phyloP scores from a whole-genome alignment of 92 coral and sea anemone genomes.

The Actinernus sp. region DNA sequence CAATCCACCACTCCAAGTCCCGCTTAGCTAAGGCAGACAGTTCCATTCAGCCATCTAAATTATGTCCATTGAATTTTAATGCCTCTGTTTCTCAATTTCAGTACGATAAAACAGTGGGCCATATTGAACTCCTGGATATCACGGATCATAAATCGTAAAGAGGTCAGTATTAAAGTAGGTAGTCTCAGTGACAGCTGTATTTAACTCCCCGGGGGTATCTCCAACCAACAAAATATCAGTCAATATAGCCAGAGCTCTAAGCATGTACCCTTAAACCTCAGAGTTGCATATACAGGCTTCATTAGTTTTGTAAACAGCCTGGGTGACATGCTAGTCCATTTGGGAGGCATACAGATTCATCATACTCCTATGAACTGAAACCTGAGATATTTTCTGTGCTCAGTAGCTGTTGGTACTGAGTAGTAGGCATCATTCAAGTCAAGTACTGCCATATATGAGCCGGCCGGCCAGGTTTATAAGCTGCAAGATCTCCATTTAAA shows the following conservation, averaged over 20 bases:
- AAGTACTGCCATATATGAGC: slow-evolving; percentile 44
- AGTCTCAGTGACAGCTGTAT: neutral
- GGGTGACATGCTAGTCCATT: slow-evolving; percentile 31
- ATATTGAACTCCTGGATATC: slow-evolving; percentile 21
- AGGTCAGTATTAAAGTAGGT: neutral
- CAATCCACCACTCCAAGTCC: slow-evolving; percentile 40
- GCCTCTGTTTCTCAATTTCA: slow-evolving; percentile 46
- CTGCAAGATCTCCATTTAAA: slow-evolving; percentile 43
- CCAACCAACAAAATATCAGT: neutral
- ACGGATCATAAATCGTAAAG: neutral
- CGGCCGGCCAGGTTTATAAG: no score
- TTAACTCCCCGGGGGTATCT: neutral
- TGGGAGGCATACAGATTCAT: slow-evolving; percentile 57
- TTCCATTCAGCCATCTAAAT: slow-evolving; percentile 21
- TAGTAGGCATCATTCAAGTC: slow-evolving; percentile 58
- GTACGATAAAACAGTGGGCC: slow-evolving; percentile 42
- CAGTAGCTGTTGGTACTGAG: slow-evolving; percentile 51
- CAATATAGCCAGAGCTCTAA: neutral
- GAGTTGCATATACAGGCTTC: neutral
- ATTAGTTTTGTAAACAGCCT: slow-evolving; percentile 20
- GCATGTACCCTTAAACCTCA: neutral
- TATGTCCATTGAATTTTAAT: slow-evolving; percentile 19
- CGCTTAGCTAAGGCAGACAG: slow-evolving; percentile 17
- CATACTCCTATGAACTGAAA: slow-evolving; percentile 30
- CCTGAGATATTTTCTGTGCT: slow-evolving; percentile 49